These are phyloP conservation scores for Enteromius fasciolatus DNA, from an alignment of 2,797 vertebrate genomes.

Conservation along the genomic window DNA sequence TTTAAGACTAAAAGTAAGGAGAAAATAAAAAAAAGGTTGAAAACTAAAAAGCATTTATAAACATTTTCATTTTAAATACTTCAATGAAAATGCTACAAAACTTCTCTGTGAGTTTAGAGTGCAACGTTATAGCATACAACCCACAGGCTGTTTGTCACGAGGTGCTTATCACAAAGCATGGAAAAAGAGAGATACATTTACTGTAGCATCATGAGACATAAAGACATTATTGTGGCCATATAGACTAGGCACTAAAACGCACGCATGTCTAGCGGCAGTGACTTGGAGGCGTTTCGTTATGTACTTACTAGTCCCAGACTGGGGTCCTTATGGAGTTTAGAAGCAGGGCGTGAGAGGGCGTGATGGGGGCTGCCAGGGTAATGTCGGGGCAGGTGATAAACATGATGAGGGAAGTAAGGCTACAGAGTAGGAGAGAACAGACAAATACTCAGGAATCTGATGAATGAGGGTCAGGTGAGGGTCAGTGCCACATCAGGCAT, in stretches of 20 bases:
- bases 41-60: not conserved
- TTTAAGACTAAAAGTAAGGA: not conserved
- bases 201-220: not conserved
- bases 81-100: not conserved
- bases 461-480: conserved; percentile 68
- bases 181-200: not conserved
- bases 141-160: conserved; percentile 11
- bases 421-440: conserved; percentile 83
- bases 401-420: conserved; percentile 99
- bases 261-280: not conserved
- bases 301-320: conserved; percentile 83
- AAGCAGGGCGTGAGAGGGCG: conserved; percentile 86
- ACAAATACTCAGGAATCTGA: conserved; percentile 66
- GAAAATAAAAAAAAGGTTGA: not conserved
- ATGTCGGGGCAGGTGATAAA: conserved; percentile 93
- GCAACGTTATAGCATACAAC: not conserved
- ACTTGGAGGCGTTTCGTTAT: conserved; percentile 15
- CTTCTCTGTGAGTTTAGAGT: not conserved
- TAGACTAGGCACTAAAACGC: not conserved
- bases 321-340: conserved; percentile 94
- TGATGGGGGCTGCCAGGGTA: conserved; percentile 87
- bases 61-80: not conserved
- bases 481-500: conserved; percentile 37
- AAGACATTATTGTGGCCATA: conserved; percentile 15
- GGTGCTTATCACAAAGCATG: not conserved